phyloP scores from a whole-genome alignment of 37 sponge, comb jelly and placozoan species.

The Aplysina aerophoba region DNA sequence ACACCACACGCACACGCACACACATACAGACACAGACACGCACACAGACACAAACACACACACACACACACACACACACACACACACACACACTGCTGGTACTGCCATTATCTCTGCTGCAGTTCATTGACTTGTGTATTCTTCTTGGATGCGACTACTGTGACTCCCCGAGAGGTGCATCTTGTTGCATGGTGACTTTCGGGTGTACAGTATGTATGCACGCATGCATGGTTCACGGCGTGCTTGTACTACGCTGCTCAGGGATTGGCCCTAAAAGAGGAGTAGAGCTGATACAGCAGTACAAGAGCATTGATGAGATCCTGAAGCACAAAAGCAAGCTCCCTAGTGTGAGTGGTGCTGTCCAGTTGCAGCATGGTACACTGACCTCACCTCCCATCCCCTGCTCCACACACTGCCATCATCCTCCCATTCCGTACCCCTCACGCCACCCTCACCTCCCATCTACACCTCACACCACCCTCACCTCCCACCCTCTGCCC shows the following conservation, averaged over 20 bases:
- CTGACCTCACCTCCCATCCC: not conserved
- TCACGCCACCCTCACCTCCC: no score
- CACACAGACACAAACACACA: no score
- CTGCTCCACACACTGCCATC: not conserved
- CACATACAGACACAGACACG: not conserved
- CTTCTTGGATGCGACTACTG: constrained; percentile 99
- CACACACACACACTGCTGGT: no score
- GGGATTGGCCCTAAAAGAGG: constrained; percentile 97
- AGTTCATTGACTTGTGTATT: constrained; percentile 99
- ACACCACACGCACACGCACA: no score
- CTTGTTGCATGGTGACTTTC: not conserved
- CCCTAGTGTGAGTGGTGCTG: constrained; percentile 45
- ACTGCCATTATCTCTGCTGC: constrained; percentile 4
- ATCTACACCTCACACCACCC: not conserved
- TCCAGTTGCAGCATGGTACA: constrained; percentile 35
- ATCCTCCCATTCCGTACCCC: no score
- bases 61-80: no score
- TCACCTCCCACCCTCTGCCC: no score
- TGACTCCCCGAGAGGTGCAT: constrained; percentile 91
- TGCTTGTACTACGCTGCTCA: constrained; percentile 22
- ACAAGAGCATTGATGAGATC: constrained; percentile 90
- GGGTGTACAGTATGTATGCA: not conserved
- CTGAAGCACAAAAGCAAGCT: constrained; percentile 44
- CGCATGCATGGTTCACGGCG: not conserved
- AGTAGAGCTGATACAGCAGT: constrained; percentile 71